Evolutionary conservation across 1,140 invertebrate species (phyloP).

Genomic region (Lepidurus couesii): DNA sequence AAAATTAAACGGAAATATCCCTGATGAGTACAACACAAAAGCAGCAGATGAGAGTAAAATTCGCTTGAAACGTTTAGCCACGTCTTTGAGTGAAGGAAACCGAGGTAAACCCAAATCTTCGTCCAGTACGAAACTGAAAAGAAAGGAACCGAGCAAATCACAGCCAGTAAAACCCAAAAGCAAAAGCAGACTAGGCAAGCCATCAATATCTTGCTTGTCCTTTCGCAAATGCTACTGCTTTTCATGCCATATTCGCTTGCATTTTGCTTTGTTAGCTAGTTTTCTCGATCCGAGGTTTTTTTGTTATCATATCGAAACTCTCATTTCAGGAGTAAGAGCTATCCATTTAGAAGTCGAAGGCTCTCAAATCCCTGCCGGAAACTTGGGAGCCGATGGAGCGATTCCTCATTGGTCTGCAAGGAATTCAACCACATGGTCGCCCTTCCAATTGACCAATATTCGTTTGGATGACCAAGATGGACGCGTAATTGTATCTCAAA

Average conservation of each 20-base stretch:
- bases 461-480: conserved; percentile 22
- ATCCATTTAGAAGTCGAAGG: background rate
- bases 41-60: background rate
- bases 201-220: background rate
- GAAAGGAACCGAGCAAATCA: background rate
- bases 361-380: background rate
- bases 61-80: background rate
- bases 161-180: background rate
- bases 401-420: background rate
- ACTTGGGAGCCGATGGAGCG: background rate
- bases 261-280: background rate
- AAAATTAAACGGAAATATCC: background rate
- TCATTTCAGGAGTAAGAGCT: background rate
- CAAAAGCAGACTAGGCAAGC: background rate
- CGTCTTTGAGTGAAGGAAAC: background rate
- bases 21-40: background rate
- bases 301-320: background rate
- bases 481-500: conserved; percentile 11
- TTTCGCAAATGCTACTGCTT: background rate
- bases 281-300: background rate
- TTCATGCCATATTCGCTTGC: background rate
- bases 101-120: background rate
- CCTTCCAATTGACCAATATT: background rate
- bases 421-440: background rate
- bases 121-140: background rate